phyloP scores from a whole-genome alignment of 2,113 vertebrate species.

The Cettia cetti region DNA sequence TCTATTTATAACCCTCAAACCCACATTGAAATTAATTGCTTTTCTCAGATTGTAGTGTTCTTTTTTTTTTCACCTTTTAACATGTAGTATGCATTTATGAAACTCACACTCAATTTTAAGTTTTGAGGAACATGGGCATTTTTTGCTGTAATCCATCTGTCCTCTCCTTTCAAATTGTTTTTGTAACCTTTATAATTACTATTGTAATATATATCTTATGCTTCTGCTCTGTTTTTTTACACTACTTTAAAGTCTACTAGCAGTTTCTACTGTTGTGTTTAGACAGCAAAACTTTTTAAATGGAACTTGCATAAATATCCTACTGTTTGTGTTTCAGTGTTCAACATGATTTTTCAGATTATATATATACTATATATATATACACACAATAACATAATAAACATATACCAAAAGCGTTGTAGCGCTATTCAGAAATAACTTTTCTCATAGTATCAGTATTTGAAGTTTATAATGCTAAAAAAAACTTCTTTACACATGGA shows the following conservation, averaged over 20 bases:
- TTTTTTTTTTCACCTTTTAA: not conserved
- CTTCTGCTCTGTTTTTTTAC: not conserved
- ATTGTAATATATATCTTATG: not conserved
- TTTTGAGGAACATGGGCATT: not conserved
- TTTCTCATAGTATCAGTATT: not conserved
- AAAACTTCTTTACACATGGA: not conserved
- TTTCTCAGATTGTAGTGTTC: not conserved
- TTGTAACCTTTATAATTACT: not conserved
- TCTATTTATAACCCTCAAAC: not conserved
- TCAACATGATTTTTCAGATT: not conserved
- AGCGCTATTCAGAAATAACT: not conserved
- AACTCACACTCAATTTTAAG: not conserved
- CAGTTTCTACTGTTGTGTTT: not conserved
- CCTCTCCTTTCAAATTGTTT: not conserved
- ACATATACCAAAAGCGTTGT: not conserved
- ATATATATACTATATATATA: too few relatives aligned
- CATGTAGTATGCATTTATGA: not conserved
- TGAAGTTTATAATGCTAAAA: not conserved
- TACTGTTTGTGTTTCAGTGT: not conserved
- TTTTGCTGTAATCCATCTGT: not conserved
- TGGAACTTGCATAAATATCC: not conserved
- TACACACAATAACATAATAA: not conserved
- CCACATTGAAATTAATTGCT: not conserved
- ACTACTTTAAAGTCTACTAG: not conserved
- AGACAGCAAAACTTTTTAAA: not conserved